Evolutionary conservation across 2,797 vertebrate species (phyloP).

Genomic region (Xiphorhynchus erythropygius): DNA sequence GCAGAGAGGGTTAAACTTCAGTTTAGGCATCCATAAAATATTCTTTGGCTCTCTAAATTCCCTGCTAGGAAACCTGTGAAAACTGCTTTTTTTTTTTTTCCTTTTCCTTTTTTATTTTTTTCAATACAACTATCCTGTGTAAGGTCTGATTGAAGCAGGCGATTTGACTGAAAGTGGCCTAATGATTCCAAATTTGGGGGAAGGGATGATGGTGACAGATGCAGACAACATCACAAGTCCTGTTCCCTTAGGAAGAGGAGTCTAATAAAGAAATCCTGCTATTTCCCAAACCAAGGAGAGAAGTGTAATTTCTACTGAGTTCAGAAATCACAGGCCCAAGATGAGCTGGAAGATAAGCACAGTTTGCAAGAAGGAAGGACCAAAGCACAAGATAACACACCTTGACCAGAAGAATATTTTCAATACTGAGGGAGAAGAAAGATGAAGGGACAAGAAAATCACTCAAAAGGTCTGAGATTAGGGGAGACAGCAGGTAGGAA

Average conservation of each 20-base stretch:
- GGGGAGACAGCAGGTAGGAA: background rate
- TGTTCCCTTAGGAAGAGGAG: background rate
- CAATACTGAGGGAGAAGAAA: background rate
- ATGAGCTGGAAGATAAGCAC: background rate
- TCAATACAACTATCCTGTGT: background rate
- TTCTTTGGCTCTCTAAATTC: background rate
- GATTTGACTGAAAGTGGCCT: background rate
- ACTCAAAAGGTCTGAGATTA: background rate
- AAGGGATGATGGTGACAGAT: background rate
- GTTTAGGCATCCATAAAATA: background rate
- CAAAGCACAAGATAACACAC: background rate
- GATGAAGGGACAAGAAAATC: background rate
- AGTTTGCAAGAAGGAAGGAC: background rate
- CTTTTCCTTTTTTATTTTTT: too few relatives aligned
- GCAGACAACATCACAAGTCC: background rate
- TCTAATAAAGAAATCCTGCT: conserved; percentile 7
- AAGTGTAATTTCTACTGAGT: background rate
- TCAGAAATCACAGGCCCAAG: background rate
- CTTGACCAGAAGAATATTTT: background rate
- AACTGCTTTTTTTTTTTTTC: background rate
- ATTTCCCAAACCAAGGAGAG: background rate
- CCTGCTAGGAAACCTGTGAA: background rate
- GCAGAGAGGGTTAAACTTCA: background rate
- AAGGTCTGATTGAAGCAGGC: background rate
- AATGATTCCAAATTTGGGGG: background rate